Evolutionary conservation across 2,888 invertebrate species (phyloP).

Genomic region (Nymphalis urticae): DNA sequence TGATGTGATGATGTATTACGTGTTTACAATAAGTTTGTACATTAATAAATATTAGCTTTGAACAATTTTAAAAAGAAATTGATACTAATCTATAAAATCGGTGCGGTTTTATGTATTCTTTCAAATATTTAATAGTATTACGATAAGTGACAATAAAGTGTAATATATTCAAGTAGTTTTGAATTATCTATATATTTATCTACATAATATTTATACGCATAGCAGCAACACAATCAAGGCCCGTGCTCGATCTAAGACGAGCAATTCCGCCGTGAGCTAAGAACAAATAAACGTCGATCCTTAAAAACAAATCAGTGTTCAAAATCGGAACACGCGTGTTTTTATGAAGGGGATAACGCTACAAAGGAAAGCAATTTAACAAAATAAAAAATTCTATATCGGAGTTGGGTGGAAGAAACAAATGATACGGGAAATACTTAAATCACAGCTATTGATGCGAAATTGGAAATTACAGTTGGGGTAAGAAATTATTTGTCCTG

Average conservation of each 20-base stretch:
- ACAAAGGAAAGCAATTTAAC: slow-evolving; percentile 80
- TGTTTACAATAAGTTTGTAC: no score
- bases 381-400: slow-evolving; percentile 75
- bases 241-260: slow-evolving; percentile 38
- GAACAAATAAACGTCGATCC: slow-evolving; percentile 74
- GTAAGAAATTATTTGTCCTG: slow-evolving; percentile 48
- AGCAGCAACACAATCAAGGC: slow-evolving; percentile 22
- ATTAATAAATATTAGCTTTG: no score
- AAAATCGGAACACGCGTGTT: slow-evolving; percentile 62
- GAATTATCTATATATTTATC: no score
- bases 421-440: slow-evolving; percentile 80
- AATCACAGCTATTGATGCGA: slow-evolving; percentile 75
- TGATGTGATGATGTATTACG: no score
- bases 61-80: no score
- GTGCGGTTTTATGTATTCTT: no score
- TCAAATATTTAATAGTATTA: no score
- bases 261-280: slow-evolving; percentile 72
- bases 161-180: no score
- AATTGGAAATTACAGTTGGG: slow-evolving; percentile 58
- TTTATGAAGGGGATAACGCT: slow-evolving; percentile 62
- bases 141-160: no score
- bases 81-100: no score
- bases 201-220: background rate
- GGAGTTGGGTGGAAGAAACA: slow-evolving; percentile 65
- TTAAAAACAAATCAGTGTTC: slow-evolving; percentile 77